phyloP scores from a whole-genome alignment of 2,888 invertebrate species.

The Cistogaster globosa region DNA sequence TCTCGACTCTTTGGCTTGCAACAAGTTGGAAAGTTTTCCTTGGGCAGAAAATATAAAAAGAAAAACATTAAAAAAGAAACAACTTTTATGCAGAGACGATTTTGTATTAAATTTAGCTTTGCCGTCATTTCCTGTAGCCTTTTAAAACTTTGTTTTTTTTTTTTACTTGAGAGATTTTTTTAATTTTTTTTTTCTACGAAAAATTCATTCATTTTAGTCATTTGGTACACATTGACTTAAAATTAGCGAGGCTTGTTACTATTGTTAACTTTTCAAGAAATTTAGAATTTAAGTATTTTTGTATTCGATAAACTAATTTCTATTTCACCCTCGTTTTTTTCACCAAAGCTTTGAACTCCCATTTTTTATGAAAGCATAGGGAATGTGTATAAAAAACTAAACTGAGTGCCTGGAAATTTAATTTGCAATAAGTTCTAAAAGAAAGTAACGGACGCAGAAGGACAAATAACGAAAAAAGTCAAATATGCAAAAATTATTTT shows the following conservation, averaged over 20 bases:
- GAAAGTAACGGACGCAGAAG: too few relatives aligned
- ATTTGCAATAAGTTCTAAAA: too few relatives aligned
- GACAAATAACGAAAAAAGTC: neutral
- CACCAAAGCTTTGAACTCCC: constrained; percentile 48
- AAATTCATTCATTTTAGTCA: constrained; percentile 51
- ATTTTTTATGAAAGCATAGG: constrained; percentile 54
- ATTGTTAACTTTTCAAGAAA: too few relatives aligned
- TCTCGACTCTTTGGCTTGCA: neutral
- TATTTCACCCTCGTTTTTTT: neutral
- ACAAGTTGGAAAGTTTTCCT: neutral
- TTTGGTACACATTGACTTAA: constrained; percentile 41
- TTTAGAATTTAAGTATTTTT: neutral
- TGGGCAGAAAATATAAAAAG: too few relatives aligned
- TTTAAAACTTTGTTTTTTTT: neutral
- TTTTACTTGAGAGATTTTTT: neutral
- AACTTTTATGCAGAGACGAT: constrained; percentile 54
- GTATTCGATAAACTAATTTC: neutral
- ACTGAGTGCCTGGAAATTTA: too few relatives aligned
- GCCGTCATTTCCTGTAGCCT: constrained; percentile 63
- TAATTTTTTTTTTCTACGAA: constrained; percentile 5
- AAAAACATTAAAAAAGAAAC: constrained; percentile 5
- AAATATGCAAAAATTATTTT: constrained; percentile 1
- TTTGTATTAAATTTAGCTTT: constrained; percentile 67
- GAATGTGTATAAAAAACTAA: too few relatives aligned
- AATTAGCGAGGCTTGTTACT: neutral